Percentiles rank a stretch among this genome's conserved stretches.
These are phyloP conservation scores for Calliphora vomitoria DNA, from an alignment of 2,888 invertebrate genomes.

Conservation along the genomic window DNA sequence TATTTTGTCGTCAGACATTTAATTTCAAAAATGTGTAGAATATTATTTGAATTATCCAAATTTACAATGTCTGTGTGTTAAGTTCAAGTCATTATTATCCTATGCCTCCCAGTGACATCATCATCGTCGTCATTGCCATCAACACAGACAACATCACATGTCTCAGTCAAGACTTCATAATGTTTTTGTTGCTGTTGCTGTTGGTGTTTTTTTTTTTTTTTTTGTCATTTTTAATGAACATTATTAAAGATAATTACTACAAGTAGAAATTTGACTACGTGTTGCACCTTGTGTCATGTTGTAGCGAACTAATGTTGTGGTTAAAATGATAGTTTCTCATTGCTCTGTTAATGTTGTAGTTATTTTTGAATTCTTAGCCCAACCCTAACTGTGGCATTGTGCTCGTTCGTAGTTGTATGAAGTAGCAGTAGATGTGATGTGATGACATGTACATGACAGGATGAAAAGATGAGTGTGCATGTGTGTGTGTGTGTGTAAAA, in stretches of 20 bases:
- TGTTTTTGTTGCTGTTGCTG: constrained; percentile 14
- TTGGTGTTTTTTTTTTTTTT: constrained; percentile 53
- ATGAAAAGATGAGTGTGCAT: constrained; percentile 18
- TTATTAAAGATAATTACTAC: constrained; percentile 74
- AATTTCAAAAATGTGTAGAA: constrained; percentile 30
- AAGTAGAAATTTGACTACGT: constrained; percentile 72
- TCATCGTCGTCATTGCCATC: constrained; percentile 32
- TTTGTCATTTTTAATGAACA: constrained; percentile 72
- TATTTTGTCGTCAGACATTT: constrained; percentile 10
- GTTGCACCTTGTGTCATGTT: constrained; percentile 68
- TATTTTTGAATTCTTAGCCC: constrained; percentile 55
- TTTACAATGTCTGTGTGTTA: constrained; percentile 31
- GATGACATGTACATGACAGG: constrained; percentile 70
- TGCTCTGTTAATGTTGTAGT: constrained; percentile 43
- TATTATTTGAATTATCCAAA: constrained; percentile 29
- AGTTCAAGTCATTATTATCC: constrained; percentile 50
- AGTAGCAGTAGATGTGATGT: constrained; percentile 40
- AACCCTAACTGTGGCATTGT: constrained; percentile 50
- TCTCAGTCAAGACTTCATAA: constrained; percentile 25
- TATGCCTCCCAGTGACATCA: constrained; percentile 40
- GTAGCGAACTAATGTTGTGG: constrained; percentile 46
- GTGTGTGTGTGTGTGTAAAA: neutral
- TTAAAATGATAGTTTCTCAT: constrained; percentile 63
- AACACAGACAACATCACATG: constrained; percentile 58
- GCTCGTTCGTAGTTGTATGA: neutral